phyloP scores from a whole-genome alignment of 2,888 invertebrate genomes.

The Alloplasta piceator region DNA sequence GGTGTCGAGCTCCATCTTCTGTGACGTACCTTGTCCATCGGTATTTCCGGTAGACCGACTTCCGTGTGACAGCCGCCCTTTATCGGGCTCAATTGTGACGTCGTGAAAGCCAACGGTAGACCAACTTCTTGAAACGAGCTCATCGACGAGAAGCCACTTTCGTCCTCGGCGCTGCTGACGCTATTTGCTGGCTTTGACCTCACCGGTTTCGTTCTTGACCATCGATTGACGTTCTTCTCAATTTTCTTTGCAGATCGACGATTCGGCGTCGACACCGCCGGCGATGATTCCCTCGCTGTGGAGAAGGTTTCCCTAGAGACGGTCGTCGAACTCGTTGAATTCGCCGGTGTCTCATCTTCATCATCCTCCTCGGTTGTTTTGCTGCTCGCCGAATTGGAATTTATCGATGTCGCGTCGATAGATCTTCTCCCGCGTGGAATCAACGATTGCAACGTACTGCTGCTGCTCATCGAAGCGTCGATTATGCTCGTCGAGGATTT shows the following conservation, averaged over 20 bases:
- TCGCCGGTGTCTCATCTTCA: slow-evolving; percentile 22
- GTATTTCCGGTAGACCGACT: slow-evolving; percentile 80
- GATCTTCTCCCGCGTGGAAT: slow-evolving; percentile 76
- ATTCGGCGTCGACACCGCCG: not conserved
- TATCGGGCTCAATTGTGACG: slow-evolving; percentile 68
- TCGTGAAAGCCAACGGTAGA: slow-evolving; percentile 83
- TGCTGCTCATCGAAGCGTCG: slow-evolving; percentile 50
- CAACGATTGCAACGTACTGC: slow-evolving; percentile 66
- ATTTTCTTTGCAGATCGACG: slow-evolving; percentile 52
- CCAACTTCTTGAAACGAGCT: slow-evolving; percentile 93
- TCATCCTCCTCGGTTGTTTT: slow-evolving; percentile 78
- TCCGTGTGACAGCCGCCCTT: slow-evolving; percentile 79
- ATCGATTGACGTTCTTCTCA: slow-evolving; percentile 66
- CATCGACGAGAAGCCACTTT: slow-evolving; percentile 94
- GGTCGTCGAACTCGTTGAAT: slow-evolving; percentile 22
- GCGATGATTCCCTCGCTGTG: not conserved
- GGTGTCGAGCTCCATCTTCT: slow-evolving; percentile 82
- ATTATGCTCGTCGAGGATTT: slow-evolving; percentile 56
- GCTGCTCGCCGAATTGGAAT: slow-evolving; percentile 74
- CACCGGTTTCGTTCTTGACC: slow-evolving; percentile 63
- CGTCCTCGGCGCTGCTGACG: slow-evolving; percentile 87
- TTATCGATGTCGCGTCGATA: slow-evolving; percentile 77
- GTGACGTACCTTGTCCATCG: slow-evolving; percentile 77
- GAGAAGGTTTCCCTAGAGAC: not conserved
- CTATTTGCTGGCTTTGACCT: slow-evolving; percentile 74